Evolutionary conservation across 2,888 invertebrate genomes (phyloP).

Genomic region (Gastracanthus pulcherrimus): DNA sequence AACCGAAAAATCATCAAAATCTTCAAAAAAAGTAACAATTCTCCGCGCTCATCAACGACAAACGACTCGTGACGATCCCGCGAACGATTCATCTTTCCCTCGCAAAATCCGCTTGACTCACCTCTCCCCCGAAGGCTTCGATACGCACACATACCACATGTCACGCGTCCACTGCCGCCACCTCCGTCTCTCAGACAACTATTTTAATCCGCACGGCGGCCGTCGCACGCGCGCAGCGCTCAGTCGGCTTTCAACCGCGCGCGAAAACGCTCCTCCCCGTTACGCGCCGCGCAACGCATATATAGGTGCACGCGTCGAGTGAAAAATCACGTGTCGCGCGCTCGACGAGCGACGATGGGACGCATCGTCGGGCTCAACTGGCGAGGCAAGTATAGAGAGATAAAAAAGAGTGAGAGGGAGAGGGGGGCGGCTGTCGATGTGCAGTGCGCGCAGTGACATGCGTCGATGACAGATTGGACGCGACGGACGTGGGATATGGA

Average conservation of each 20-base stretch:
- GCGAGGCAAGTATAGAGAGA: slow-evolving; percentile 65
- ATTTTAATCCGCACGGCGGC: neutral
- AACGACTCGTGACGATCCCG: no score
- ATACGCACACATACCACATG: no score
- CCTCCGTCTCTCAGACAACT: neutral
- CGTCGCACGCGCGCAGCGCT: neutral
- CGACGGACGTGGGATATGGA: neutral
- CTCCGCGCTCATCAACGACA: no score
- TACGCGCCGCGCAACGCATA: neutral
- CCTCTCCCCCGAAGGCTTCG: neutral
- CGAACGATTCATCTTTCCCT: neutral
- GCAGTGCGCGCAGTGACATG: no score
- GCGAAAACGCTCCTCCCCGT: slow-evolving; percentile 1
- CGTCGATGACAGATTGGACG: slow-evolving; percentile 23
- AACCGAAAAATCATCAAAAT: no score
- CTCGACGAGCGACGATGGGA: slow-evolving; percentile 61
- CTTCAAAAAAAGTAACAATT: no score
- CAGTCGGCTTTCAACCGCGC: slow-evolving; percentile 2
- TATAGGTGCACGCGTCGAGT: neutral
- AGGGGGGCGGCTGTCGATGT: no score
- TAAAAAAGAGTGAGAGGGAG: no score
- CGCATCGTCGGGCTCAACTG: slow-evolving; percentile 65
- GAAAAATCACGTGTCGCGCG: neutral
- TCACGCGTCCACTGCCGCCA: no score
- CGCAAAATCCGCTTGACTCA: neutral